A percentile compares a stretch with the other conserved stretches of the same genome.
phyloP scores from a whole-genome alignment of 2,888 invertebrate genomes.

The Marronus borbonicus region DNA sequence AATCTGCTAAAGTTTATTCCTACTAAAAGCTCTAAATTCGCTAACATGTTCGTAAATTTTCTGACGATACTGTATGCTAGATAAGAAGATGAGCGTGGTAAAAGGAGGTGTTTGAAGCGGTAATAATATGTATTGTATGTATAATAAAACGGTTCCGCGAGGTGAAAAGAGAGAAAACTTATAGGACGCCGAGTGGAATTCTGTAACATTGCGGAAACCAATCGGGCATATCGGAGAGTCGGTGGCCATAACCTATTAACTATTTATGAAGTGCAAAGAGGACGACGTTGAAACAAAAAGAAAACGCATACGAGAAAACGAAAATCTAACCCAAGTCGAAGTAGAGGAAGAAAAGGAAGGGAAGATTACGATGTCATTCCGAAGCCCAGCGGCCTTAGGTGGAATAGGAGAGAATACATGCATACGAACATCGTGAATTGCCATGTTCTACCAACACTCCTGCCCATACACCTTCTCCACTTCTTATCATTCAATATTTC shows the following conservation, averaged over 20 bases:
- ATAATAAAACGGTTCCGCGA: constrained; percentile 31
- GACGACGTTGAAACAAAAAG: constrained; percentile 60
- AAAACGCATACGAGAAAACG: not conserved
- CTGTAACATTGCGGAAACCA: constrained; percentile 60
- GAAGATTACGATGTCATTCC: constrained; percentile 68
- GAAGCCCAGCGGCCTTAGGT: constrained; percentile 40
- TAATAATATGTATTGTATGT: constrained; percentile 44
- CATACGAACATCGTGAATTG: constrained; percentile 61
- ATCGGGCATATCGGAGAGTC: constrained; percentile 56
- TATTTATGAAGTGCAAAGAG: constrained; percentile 67
- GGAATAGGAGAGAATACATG: not conserved
- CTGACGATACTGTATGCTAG: too few species aligned
- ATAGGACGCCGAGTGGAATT: constrained; percentile 52
- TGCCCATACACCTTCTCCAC: constrained; percentile 25
- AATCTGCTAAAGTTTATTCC: too few species aligned
- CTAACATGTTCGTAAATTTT: not conserved
- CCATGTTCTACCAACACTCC: constrained; percentile 58
- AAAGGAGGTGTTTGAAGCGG: not conserved
- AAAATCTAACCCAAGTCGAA: too few species aligned
- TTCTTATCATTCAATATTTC: constrained; percentile 52
- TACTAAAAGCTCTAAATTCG: too few species aligned
- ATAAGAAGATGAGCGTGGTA: not conserved
- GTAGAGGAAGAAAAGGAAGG: constrained; percentile 13
- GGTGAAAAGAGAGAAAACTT: constrained; percentile 25
- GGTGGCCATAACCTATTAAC: constrained; percentile 62